phyloP scores from a whole-genome alignment of 92 coral and sea anemone genomes.

The Metridium senile region DNA sequence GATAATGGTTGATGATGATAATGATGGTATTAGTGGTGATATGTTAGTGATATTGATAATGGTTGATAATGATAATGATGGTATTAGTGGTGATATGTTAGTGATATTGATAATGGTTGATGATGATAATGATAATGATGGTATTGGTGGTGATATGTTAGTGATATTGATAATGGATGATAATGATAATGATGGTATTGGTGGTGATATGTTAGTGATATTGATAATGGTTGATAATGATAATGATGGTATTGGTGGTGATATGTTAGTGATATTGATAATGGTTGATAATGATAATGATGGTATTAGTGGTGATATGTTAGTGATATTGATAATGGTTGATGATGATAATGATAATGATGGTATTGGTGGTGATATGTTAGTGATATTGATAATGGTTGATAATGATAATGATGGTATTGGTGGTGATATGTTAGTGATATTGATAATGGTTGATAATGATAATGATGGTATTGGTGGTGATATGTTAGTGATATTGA shows the following conservation, averaged over 20 bases:
- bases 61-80: not conserved
- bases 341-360: not conserved
- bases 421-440: not conserved
- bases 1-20: too few species aligned
- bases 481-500: not conserved
- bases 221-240: not conserved
- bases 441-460: not conserved
- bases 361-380: not conserved
- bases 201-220: not conserved
- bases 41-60: too few species aligned
- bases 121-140: not conserved
- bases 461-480: not conserved
- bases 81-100: not conserved
- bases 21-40: not conserved
- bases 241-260: not conserved
- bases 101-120: not conserved
- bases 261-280: not conserved
- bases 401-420: not conserved
- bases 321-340: too few species aligned
- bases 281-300: too few species aligned
- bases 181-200: not conserved
- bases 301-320: too few species aligned
- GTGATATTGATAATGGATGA: not conserved
- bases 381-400: not conserved
- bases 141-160: not conserved